Evolutionary conservation across 2,797 vertebrate genomes (phyloP), one percentile per base, ranked within the genome.

Genomic region (Halcyon chelicuti): DNA sequence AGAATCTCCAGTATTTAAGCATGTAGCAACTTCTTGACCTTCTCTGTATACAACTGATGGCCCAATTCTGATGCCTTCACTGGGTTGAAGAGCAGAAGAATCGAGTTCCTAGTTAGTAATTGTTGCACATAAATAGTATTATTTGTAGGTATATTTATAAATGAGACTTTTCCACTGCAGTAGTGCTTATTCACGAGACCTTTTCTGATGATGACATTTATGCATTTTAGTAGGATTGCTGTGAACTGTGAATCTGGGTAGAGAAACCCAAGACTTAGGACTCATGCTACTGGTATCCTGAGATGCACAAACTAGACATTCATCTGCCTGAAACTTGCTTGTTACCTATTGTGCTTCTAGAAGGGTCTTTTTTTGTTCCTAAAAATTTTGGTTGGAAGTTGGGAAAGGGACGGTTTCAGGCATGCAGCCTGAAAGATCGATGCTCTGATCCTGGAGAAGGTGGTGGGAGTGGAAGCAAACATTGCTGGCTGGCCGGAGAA

Each of bases 401-500:
- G 52, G 28, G 23, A 31, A 71, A 29, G 11, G 20, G 6, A 12
- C 35, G 29, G 14, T 73, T 86, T 66, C 37, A 66, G 39, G 42
- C 35, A 39, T 18, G 35, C 46, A 85, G 31, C 54, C 46, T 46
- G 22, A 21, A 65, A 46, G 20, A 13, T 26, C 37, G 33, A 22
- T 47, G 14, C 10, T 22, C 0, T 0, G 55, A 17, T 70, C 26
- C 35, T 51, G 33, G 44, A 87, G 62, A 31, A 40, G 7, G 0
- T 55, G 35, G 11, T 81, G 46, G 33, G 33, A 72, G 14, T 23
- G 20, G 37, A 78, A 14, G 44, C 11, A 77, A 29, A 55, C 60
- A 31, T 17, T 82, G 26, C 55, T 87, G 70, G 26, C 42, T 85
- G 60, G 25, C 26, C 67, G 60, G 78, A 39, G 35, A 66, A 35